Percentiles rank a stretch among this genome's conserved stretches.
These are phyloP conservation scores for Sesia bembeciformis DNA, from an alignment of 2,888 invertebrate genomes.

Conservation along the genomic window DNA sequence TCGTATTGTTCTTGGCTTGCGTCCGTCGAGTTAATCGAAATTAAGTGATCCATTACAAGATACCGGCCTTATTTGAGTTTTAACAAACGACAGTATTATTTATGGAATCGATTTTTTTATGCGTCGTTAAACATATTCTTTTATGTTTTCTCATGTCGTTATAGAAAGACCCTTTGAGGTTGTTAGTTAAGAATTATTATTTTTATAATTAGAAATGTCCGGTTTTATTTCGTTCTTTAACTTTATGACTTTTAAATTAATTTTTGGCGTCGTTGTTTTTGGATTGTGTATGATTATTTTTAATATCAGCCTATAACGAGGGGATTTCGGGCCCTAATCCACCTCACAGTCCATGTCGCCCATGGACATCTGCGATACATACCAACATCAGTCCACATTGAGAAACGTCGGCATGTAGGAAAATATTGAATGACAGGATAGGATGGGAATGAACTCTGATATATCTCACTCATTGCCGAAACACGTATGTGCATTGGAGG, in stretches of 20 bases:
- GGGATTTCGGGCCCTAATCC: no score
- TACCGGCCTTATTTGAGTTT: conserved; percentile 43
- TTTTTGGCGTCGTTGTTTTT: no score
- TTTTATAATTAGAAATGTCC: background rate
- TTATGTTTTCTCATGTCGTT: conserved; percentile 4
- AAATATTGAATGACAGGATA: no score
- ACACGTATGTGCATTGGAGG: no score
- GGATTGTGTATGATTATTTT: no score
- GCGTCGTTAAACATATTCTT: conserved; percentile 20
- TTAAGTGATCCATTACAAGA: conserved; percentile 71
- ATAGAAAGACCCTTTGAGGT: background rate
- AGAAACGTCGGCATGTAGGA: no score
- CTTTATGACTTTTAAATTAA: background rate
- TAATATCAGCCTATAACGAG: no score
- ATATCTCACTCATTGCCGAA: no score
- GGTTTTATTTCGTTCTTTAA: background rate
- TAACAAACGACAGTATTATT: conserved; percentile 52
- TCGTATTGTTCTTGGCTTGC: conserved; percentile 54
- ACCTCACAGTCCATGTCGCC: no score
- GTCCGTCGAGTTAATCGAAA: conserved; percentile 61
- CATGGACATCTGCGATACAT: no score
- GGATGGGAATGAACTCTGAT: no score
- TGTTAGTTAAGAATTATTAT: background rate
- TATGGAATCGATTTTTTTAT: conserved; percentile 54
- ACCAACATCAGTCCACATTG: no score